A percentile compares a stretch with the other conserved stretches of the same genome.
phyloP scores from a whole-genome alignment of 2,888 invertebrate species.

The Oxyscelio sp. region DNA sequence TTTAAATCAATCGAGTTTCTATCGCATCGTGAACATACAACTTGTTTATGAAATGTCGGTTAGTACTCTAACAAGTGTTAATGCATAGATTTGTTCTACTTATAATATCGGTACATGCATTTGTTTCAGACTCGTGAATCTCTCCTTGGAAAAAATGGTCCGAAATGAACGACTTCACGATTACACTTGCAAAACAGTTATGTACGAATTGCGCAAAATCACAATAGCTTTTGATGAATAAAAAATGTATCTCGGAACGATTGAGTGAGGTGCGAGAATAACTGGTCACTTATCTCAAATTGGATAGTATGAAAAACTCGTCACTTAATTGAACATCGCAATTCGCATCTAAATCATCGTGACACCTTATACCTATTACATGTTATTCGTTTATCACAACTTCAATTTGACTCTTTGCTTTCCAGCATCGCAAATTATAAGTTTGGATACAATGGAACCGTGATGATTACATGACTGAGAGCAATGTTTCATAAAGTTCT shows the following conservation, averaged over 20 bases:
- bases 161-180: conserved; percentile 1
- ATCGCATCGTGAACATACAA: too few species aligned
- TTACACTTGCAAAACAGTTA: background rate
- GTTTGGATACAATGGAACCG: too few species aligned
- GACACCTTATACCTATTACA: background rate
- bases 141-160: conserved; percentile 2
- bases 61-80: conserved; percentile 18
- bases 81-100: conserved; percentile 14
- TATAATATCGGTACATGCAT: conserved; percentile 5
- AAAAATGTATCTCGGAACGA: too few species aligned
- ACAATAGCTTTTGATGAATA: too few species aligned
- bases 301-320: too few species aligned
- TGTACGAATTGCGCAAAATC: background rate
- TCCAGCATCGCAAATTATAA: background rate
- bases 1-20: too few species aligned
- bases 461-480: too few species aligned
- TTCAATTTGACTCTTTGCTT: conserved; percentile 8
- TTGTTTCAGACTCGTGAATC: conserved; percentile 9
- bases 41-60: background rate
- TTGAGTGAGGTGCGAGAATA: too few species aligned
- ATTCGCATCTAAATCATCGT: conserved; percentile 7
- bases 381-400: conserved; percentile 14
- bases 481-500: too few species aligned
- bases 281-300: too few species aligned
- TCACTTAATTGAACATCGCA: background rate